Base-by-base conservation (phyloP, 2,888 invertebrate genomes). In the Drosophila siamana region DNA sequence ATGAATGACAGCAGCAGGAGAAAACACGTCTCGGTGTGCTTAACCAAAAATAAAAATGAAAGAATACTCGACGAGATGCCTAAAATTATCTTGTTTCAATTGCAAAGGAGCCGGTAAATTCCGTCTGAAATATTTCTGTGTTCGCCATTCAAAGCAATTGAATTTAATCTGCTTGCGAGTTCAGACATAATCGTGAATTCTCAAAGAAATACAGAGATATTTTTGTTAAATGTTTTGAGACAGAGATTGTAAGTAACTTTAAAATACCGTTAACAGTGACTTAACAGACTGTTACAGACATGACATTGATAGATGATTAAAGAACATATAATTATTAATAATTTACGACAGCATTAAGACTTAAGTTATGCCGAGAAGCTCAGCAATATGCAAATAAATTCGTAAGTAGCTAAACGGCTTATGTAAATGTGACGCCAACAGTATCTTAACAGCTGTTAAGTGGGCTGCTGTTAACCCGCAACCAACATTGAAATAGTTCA, bases 51-150 rank as follows among this genome's bases (percentile, higher is more conserved):
- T 33, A 33, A 33, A 33, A 33, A 33, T 33, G n/a, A n/a, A 33
- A 33, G 33, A n/a, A 2, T 11, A 33, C n/a, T 2, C 11, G 38
- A 24, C 5, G 7, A 11, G 19, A 61, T 43, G 22, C 33, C 41
- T 7, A n/a, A 66, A 56, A 63, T 74, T 67, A 71, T 67, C 66
- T 46, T 26, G 55, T 22, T 62, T 62, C 71, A 76, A 75, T 54
- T 69, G 63, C 59, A 46, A 43, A 43, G 38, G n/a, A 38, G 26
- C 33, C 16, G n/a, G 22, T 16, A 50, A 26, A 26, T 26, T 47
- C 30, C 56, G 66, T 33, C 51, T 30, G 19, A 33, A 33, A n/a
- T 28, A 33, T 51, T 47, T 47, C 43, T 33, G 4, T 24, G 11
- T 40, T 22, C 15, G 19, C 30, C 6, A 46, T 46, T 55, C 54